Percentiles rank a stretch among this genome's conserved stretches.
Conservation (phyloP, 2,113 vertebrate species). For the Cyanocitta stelleri region DNA sequence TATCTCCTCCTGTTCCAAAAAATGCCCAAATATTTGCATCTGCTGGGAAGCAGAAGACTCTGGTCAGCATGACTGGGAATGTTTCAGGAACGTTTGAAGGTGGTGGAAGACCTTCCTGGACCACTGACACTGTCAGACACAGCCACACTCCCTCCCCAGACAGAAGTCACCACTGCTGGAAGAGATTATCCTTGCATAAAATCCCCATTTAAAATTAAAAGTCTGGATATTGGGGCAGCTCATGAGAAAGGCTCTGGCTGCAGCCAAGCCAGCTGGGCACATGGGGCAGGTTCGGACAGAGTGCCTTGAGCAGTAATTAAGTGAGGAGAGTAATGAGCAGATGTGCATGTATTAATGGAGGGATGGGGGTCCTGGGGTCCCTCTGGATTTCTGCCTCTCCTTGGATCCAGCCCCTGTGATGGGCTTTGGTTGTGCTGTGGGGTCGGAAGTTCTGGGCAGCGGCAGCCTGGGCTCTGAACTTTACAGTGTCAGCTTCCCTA, state of each 20-base stretch:
- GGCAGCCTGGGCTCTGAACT: background rate
- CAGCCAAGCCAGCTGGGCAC: accelerated
- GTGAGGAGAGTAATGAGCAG: background rate
- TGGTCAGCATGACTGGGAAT: background rate
- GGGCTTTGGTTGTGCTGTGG: background rate
- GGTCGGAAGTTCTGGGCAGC: accelerated
- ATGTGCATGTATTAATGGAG: background rate
- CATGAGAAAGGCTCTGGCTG: accelerated
- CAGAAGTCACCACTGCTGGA: background rate
- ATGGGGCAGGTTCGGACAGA: background rate
- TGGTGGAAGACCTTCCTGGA: background rate
- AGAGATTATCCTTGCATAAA: background rate
- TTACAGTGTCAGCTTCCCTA: accelerated
- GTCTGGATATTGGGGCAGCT: background rate
- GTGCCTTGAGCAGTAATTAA: background rate
- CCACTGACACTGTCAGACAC: background rate
- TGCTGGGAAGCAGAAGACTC: background rate
- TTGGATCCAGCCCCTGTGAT: accelerated
- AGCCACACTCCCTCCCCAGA: background rate
- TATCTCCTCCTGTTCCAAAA: background rate
- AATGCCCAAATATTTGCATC: background rate
- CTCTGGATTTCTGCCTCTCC: background rate
- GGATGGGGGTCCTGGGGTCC: background rate
- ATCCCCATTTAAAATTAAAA: background rate
- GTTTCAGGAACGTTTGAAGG: background rate